Base-by-base conservation (phyloP, 2,888 invertebrate genomes). In the Cantharis flavilabris region DNA sequence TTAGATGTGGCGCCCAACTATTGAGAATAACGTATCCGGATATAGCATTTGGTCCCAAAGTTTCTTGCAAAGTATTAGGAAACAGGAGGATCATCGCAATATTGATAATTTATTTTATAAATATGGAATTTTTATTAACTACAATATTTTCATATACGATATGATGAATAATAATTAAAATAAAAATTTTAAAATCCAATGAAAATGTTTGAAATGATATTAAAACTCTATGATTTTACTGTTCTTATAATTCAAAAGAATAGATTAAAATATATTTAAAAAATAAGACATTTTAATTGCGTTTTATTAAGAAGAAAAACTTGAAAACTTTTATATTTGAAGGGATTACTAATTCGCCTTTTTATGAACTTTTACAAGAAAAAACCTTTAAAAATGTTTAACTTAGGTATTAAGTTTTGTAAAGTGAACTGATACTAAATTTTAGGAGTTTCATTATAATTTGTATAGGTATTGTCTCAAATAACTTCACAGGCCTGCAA, bases 361-460 rank as follows among this genome's bases (percentile, higher is more conserved):
- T 23, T 67, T 67, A 67, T 67, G 26, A 67, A 67, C 65, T 67
- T 67, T 67, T 67, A 67, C 49, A 49, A 67, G 18, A 67, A 67
- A 26, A 67, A 23, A 13, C 20, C 13, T 23, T 67, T 67, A 67
- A 64, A 64, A 64, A 16, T 49, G 20, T 11, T 20, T 64, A 64
- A 64, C 64, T 49, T 49, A 7, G 49, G 49, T 49, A 33, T 33
- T 4, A 33, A 33, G 13, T 33, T 33, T 33, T 33, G 4, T 33
- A 49, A 49, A n/a, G n/a, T n/a, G n/a, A 49, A 49, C 49, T 49
- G 49, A 49, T 49, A 49, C n/a, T 49, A 49, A 49, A 49, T 49
- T 49, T 49, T 33, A n/a, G n/a, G 49, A n/a, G n/a, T 49, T 49
- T n/a, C n/a, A n/a, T 49, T n/a, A 49, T 49, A 49, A 49, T 49